Evolutionary conservation across 92 coral and sea anemone species (phyloP).

Genomic region (Desmophyllum pertusum): DNA sequence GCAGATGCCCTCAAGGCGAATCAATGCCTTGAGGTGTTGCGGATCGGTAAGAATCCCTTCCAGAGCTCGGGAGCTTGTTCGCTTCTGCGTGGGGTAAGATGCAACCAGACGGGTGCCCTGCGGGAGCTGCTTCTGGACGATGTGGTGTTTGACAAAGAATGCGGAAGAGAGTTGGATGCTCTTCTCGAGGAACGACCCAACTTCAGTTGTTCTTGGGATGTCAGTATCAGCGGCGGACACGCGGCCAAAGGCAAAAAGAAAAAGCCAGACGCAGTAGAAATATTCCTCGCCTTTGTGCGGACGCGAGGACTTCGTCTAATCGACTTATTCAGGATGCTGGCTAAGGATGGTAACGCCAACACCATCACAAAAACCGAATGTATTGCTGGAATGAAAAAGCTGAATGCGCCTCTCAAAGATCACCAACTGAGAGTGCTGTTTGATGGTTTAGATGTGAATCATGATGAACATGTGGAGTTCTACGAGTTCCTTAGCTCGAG

Average conservation of each 20-base stretch:
- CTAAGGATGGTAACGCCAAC: slow-evolving; percentile 51
- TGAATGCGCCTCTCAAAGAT: slow-evolving; percentile 70
- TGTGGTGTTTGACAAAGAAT: slow-evolving; percentile 71
- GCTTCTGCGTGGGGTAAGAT: slow-evolving; percentile 58
- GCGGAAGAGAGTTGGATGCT: slow-evolving; percentile 59
- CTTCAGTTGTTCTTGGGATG: slow-evolving; percentile 80
- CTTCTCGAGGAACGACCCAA: slow-evolving; percentile 58
- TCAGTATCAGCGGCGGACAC: slow-evolving; percentile 72
- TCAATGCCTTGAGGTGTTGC: slow-evolving; percentile 64
- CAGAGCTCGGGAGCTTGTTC: slow-evolving; percentile 68
- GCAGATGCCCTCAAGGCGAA: slow-evolving; percentile 66
- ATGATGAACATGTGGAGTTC: slow-evolving; percentile 63
- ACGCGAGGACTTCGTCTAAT: slow-evolving; percentile 76
- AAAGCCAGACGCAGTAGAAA: slow-evolving; percentile 38
- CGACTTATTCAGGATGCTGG: slow-evolving; percentile 77
- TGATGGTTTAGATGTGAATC: slow-evolving; percentile 60
- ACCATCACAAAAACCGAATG: slow-evolving; percentile 62
- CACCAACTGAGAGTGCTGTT: slow-evolving; percentile 66
- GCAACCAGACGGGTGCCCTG: slow-evolving; percentile 47
- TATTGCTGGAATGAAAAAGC: slow-evolving; percentile 67
- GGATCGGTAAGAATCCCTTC: slow-evolving; percentile 78
- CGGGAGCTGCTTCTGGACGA: slow-evolving; percentile 70
- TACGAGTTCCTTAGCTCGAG: slow-evolving; percentile 59
- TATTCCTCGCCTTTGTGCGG: slow-evolving; percentile 58
- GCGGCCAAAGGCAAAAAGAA: slow-evolving; percentile 32